Conservation (phyloP, 2,113 vertebrate genomes). For the Charina bottae region DNA sequence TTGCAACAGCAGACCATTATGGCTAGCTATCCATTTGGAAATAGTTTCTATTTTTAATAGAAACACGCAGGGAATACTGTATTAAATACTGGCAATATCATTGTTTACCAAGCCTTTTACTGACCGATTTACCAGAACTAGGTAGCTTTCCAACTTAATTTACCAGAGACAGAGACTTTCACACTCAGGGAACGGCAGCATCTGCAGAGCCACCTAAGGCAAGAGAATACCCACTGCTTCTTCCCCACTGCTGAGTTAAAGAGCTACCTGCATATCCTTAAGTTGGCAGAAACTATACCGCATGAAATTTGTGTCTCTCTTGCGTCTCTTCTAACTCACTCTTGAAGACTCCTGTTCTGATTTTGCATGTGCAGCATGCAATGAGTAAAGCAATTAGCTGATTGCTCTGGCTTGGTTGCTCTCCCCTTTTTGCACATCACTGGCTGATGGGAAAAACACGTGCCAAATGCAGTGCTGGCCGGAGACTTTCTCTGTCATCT, state of each 20-base stretch:
- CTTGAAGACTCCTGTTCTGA: background rate
- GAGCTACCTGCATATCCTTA: background rate
- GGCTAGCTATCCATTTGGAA: background rate
- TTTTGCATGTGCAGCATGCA: background rate
- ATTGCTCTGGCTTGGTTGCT: background rate
- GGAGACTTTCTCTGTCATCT: background rate
- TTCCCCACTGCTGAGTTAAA: background rate
- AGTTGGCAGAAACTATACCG: background rate
- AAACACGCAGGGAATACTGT: background rate
- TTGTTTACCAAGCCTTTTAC: background rate
- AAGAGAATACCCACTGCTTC: background rate
- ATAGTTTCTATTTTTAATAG: background rate
- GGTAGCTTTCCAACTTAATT: background rate
- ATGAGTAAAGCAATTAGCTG: background rate
- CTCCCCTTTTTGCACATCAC: background rate
- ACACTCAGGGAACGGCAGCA: background rate
- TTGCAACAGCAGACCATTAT: background rate
- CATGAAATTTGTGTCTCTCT: background rate
- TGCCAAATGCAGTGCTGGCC: background rate
- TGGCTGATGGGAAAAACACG: background rate
- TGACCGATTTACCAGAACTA: background rate
- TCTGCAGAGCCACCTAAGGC: slow-evolving; percentile 2
- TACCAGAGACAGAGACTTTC: background rate
- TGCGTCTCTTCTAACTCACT: background rate
- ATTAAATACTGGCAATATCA: too few species aligned